Percentiles rank a stretch among this genome's conserved stretches.
Conservation (phyloP, 2,797 vertebrate species). For the Amblyraja radiata region DNA sequence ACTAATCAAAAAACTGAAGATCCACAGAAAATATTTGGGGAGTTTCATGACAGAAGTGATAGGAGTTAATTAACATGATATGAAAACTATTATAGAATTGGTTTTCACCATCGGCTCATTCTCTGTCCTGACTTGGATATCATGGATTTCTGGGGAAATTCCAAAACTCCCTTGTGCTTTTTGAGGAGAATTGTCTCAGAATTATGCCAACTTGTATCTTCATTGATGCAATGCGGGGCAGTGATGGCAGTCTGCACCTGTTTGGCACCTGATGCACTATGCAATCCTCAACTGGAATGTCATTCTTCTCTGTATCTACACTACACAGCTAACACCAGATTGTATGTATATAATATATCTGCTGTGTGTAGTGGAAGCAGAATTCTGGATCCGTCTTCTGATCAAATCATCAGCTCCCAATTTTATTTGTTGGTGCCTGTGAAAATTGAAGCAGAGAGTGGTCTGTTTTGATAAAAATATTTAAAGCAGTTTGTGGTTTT, state of each 20-base stretch:
- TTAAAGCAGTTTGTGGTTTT: constrained; percentile 21
- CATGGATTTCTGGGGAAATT: not conserved
- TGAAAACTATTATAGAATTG: not conserved
- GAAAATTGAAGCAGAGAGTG: not conserved
- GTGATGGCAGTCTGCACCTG: not conserved
- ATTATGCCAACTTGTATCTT: not conserved
- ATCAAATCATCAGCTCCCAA: not conserved
- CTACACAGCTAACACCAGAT: not conserved
- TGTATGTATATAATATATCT: not conserved
- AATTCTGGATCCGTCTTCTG: not conserved
- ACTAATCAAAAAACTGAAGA: no score
- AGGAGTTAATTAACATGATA: not conserved
- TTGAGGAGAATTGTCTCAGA: not conserved
- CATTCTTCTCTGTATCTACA: not conserved
- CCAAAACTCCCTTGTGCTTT: not conserved
- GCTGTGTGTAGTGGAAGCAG: not conserved
- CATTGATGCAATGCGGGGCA: not conserved
- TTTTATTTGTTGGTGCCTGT: not conserved
- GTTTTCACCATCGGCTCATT: not conserved
- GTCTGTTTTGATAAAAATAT: not conserved
- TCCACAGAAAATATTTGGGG: not conserved
- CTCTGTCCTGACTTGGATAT: not conserved
- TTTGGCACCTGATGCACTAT: not conserved
- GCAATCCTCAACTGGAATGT: not conserved
- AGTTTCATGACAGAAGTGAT: not conserved